These are phyloP conservation scores for Drosophila pegasa DNA, from an alignment of 2,888 invertebrate species.

Conservation along the genomic window DNA sequence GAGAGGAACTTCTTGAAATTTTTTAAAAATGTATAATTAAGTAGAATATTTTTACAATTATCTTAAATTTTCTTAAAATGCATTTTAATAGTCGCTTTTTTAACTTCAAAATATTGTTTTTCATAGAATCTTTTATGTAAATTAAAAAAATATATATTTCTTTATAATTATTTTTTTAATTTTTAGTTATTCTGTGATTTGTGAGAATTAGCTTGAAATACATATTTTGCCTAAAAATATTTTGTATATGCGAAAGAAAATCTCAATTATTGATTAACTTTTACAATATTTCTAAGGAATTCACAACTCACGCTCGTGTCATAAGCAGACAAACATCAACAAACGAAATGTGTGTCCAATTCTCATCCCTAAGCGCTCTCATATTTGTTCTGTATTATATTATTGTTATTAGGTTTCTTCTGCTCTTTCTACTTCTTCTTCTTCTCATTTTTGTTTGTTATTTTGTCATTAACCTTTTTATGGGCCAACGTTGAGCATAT, in stretches of 20 bases:
- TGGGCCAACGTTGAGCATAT: conserved; percentile 48
- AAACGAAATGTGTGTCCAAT: not conserved
- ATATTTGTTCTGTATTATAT: conserved; percentile 30
- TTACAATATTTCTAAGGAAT: not conserved
- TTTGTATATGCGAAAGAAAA: too few species aligned
- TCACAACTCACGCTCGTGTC: not conserved
- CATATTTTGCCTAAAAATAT: too few species aligned
- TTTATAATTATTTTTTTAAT: too few species aligned
- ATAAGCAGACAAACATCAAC: not conserved
- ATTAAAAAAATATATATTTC: too few species aligned
- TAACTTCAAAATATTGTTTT: too few species aligned
- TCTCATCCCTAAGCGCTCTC: conserved; percentile 15
- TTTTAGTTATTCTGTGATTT: too few species aligned
- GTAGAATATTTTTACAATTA: not conserved
- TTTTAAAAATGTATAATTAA: not conserved
- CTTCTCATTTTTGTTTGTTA: conserved; percentile 17
- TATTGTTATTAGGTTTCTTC: conserved; percentile 8
- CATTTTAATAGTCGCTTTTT: not conserved
- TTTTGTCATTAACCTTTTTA: conserved; percentile 75
- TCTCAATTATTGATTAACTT: too few species aligned
- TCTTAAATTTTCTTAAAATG: not conserved
- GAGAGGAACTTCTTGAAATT: not conserved
- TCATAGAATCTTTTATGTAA: too few species aligned
- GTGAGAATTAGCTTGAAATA: too few species aligned
- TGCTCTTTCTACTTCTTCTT: conserved; percentile 1